Base-by-base conservation (phyloP, 2,888 invertebrate species). In the Luperina testacea region DNA sequence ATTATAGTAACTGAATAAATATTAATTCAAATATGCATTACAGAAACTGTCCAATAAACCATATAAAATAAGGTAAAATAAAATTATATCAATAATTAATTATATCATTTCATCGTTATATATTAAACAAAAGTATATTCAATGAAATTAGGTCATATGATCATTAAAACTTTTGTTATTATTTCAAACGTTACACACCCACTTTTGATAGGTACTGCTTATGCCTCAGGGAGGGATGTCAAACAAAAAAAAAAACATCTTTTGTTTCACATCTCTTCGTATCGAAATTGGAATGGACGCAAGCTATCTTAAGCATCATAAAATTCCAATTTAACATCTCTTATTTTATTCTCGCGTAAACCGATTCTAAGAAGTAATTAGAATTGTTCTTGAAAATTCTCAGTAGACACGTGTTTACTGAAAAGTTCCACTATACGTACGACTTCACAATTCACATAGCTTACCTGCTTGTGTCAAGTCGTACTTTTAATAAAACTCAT, bases 311-410 rank as follows among this genome's bases (percentile, higher is more conserved):
- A 77, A 77, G 65, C 84, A 68, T 74, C 73, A 71, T 87, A 83
- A 87, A 83, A 83, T 72, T 72, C 67, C 67, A 78, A 83, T 78
- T 78, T 61, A 83, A 83, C 73, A 61, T 71, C 73, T 70, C 27
- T 72, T 51, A 74, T 78, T 87, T 80, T 73, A 77, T 70, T 72
- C 24, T 63, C 67, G 38, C 59, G 68, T 73, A 72, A 75, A 70
- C 42, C 32, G 65, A 57, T 85, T 84, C 72, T 45, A n/a, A 80
- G 81, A 77, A 87, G 70, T 81, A 75, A 81, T 85, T 72, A 87
- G 42, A 69, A 70, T 74, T 80, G 72, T 87, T 65, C 57, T 77
- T 71, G 69, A 71, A 82, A 61, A 71, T 53, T 65, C 71, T 51
- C 27, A 53, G 51, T 57, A 24, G 3, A 48, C 59, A 32, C 6